Evolutionary conservation across 2,113 vertebrate species (phyloP).

Genomic region (Pelecanus crispus): DNA sequence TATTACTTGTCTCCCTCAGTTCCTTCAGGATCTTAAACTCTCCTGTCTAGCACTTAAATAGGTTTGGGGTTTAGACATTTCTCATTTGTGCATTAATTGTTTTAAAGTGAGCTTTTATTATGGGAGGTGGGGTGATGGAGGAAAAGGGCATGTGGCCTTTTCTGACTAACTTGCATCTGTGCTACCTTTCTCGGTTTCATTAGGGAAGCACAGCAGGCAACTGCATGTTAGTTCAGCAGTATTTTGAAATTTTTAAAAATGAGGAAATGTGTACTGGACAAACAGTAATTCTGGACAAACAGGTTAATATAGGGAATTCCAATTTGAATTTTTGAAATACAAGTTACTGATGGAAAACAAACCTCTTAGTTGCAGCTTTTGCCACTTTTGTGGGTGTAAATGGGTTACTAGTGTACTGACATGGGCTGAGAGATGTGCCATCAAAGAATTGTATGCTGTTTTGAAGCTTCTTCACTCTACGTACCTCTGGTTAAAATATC

Average conservation of each 20-base stretch:
- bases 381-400: not conserved
- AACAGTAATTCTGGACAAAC: not conserved
- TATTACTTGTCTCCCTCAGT: not conserved
- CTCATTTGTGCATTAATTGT: not conserved
- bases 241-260: not conserved
- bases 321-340: not conserved
- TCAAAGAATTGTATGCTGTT: not conserved
- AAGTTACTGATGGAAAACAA: not conserved
- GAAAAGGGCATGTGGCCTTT: not conserved
- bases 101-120: not conserved
- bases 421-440: rapidly evolving
- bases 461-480: not conserved
- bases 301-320: not conserved
- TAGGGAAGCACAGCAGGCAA: not conserved
- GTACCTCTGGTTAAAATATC: not conserved
- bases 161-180: not conserved
- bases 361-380: not conserved
- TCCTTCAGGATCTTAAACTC: not conserved
- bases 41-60: not conserved
- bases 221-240: not conserved
- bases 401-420: not conserved
- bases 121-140: not conserved
- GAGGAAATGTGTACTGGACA: not conserved
- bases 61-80: not conserved
- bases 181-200: not conserved